Conservation (phyloP, 2,113 vertebrate genomes). For the Oncorhynchus mykiss region DNA sequence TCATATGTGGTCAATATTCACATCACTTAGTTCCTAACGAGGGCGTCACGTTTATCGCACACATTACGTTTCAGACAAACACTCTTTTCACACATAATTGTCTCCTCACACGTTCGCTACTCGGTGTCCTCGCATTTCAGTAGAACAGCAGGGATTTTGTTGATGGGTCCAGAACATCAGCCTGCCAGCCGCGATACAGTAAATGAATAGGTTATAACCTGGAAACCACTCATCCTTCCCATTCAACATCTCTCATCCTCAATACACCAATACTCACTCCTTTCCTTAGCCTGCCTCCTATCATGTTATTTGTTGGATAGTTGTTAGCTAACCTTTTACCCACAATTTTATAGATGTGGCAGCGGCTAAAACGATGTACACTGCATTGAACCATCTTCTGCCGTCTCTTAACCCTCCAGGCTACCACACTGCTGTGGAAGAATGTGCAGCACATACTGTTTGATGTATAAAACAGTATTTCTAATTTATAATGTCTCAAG, state of each 20-base stretch:
- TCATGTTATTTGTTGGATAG: neutral
- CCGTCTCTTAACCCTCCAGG: slow-evolving; percentile 31
- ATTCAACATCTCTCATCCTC: neutral
- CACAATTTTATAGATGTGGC: neutral
- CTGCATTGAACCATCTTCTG: neutral
- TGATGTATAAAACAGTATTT: slow-evolving; percentile 96
- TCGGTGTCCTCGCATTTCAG: neutral
- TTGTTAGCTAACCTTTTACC: neutral
- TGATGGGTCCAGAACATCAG: slow-evolving; percentile 1
- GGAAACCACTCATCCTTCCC: neutral
- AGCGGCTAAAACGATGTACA: neutral
- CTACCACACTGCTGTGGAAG: slow-evolving; percentile 43
- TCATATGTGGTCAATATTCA: slow-evolving; percentile 45
- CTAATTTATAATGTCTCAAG: slow-evolving; percentile 93
- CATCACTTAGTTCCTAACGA: slow-evolving; percentile 2
- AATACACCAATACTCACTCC: neutral
- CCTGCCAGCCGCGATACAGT: neutral
- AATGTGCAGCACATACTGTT: slow-evolving; percentile 61
- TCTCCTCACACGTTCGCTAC: neutral
- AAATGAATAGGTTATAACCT: neutral
- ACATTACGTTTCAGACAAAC: neutral
- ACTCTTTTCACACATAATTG: neutral
- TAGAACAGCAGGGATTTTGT: slow-evolving; percentile 11
- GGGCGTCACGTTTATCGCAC: slow-evolving; percentile 19
- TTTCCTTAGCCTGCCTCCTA: neutral